These are phyloP conservation scores for Parauchenoglanis ngamensis DNA, from an alignment of 2,797 vertebrate species.

Conservation along the genomic window DNA sequence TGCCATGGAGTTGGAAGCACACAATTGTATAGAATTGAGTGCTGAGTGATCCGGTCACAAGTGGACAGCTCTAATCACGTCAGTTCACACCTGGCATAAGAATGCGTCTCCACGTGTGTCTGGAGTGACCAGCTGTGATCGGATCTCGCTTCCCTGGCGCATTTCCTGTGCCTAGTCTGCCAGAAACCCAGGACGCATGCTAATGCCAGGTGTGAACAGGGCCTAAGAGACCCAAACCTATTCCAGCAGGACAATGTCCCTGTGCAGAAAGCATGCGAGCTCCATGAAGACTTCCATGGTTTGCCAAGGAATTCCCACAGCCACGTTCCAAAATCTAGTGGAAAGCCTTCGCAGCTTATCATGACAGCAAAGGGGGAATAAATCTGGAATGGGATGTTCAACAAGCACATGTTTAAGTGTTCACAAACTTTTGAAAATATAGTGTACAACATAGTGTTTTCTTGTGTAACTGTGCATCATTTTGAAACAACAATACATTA, in stretches of 20 bases:
- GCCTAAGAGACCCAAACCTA: neutral
- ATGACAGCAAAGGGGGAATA: no score
- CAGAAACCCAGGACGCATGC: no score
- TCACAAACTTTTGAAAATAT: neutral
- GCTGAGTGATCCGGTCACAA: no score
- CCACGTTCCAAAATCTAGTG: neutral
- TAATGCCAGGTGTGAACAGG: neutral
- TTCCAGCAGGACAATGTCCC: neutral
- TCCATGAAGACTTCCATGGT: neutral
- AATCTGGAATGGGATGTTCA: neutral
- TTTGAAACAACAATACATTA: neutral
- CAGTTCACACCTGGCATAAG: no score
- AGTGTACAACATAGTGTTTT: neutral
- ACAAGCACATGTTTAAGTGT: neutral
- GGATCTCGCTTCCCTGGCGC: no score
- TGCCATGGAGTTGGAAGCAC: neutral
- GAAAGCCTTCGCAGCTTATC: neutral
- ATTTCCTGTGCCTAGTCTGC: no score
- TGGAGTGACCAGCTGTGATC: no score
- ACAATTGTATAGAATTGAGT: neutral
- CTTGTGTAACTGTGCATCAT: neutral
- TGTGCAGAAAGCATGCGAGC: neutral
- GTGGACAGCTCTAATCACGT: no score
- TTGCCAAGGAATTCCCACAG: neutral
- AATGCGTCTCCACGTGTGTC: no score